Evolutionary conservation across 2,797 vertebrate genomes (phyloP).

Genomic region (Otus scops): DNA sequence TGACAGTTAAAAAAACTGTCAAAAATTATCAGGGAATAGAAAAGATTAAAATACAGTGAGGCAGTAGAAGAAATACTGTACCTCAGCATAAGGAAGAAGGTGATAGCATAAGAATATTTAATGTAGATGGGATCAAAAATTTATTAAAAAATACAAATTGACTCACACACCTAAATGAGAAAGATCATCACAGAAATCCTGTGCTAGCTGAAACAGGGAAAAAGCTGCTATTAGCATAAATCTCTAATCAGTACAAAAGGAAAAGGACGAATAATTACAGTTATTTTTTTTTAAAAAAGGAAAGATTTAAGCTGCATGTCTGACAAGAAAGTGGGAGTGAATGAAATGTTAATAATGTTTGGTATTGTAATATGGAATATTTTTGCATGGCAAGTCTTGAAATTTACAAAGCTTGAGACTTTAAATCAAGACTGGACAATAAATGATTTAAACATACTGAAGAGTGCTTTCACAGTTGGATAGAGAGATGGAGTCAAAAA

Average conservation of each 20-base stretch:
- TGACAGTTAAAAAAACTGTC: not conserved
- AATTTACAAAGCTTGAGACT: not conserved
- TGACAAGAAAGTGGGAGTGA: not conserved
- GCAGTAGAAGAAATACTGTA: not conserved
- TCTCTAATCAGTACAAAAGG: not conserved
- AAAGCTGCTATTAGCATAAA: not conserved
- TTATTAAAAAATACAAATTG: not conserved
- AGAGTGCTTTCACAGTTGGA: not conserved
- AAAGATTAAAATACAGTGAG: not conserved
- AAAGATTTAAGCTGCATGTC: not conserved
- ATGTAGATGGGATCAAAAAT: not conserved
- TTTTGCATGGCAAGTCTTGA: not conserved
- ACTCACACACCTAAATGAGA: not conserved
- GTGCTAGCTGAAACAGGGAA: not conserved
- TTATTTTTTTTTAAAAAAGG: not conserved
- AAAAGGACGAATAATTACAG: not conserved
- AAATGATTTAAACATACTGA: not conserved
- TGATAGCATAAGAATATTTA: not conserved
- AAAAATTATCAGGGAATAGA: not conserved
- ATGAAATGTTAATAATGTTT: not conserved
- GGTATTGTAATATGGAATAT: not conserved
- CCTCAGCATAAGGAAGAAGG: not conserved
- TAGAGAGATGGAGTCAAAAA: not conserved
- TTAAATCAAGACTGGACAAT: not conserved
- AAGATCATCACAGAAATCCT: not conserved